Percentiles rank a stretch among this genome's conserved stretches.
These are phyloP conservation scores for Eupristina koningsbergeri DNA, from an alignment of 1,140 invertebrate genomes.

Conservation along the genomic window DNA sequence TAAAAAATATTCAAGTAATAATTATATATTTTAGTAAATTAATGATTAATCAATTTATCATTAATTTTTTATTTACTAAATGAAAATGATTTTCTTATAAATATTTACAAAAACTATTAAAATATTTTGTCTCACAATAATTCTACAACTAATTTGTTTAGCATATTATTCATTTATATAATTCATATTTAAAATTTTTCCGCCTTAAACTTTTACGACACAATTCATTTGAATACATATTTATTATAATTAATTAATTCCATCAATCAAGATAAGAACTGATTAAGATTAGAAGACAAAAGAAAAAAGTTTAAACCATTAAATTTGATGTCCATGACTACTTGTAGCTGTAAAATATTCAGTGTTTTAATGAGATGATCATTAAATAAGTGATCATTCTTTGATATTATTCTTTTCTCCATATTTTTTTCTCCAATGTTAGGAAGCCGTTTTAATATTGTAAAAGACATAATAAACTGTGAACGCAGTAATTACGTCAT, in stretches of 20 bases:
- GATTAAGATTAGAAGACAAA: conserved; percentile 12
- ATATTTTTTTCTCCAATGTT: too few species aligned
- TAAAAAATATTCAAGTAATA: too few species aligned
- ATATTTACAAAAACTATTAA: too few species aligned
- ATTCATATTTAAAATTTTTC: neutral
- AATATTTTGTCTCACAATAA: too few species aligned
- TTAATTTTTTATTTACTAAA: too few species aligned
- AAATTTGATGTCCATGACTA: neutral
- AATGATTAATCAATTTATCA: too few species aligned
- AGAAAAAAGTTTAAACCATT: neutral
- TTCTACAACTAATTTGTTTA: neutral
- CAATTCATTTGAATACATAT: neutral
- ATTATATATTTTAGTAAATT: too few species aligned
- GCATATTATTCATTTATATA: neutral
- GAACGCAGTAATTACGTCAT: conserved; percentile 23
- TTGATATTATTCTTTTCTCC: conserved; percentile 14
- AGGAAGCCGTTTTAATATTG: neutral
- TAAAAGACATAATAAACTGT: neutral
- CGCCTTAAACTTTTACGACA: neutral
- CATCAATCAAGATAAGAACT: neutral
- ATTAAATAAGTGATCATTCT: conserved; percentile 5
- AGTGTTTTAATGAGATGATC: conserved; percentile 15
- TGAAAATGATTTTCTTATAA: too few species aligned
- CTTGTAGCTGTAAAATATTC: conserved; percentile 7
- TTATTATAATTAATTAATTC: neutral